Base-by-base conservation (phyloP, 2,113 vertebrate genomes). In the Cyprinodon brontotheroides region DNA sequence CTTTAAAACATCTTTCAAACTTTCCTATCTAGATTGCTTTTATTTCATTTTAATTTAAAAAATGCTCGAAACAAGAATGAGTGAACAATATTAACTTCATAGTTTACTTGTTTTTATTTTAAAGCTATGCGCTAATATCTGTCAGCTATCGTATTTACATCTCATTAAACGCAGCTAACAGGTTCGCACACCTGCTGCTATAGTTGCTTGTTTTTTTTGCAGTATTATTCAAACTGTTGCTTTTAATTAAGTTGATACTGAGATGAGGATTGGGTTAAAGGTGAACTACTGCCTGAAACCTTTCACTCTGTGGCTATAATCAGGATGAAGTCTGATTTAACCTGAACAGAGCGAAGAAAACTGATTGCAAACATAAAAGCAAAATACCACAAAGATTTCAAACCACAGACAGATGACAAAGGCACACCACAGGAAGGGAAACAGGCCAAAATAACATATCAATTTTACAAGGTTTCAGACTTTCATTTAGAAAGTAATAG, bases 401-500 rank as follows among this genome's bases (percentile, higher is more conserved):
- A 38, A 40, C 17, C 4, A 40, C 9, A 7, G 10, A 41, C 38
- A 11, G 62, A 40, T 70, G 40, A 61, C 8, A 36, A n/a, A 61
- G 29, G 38, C n/a, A 68, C 41, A 69, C 4, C 36, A 36, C 11
- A 29, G 13, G 13, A 36, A 61, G 60, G 43, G 36, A 29, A 36
- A 61, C 22, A 9, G 3, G 17, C 48, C 38, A 40, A 12, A 20
- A 10, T 4, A 3, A 68, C 17, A 3, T 38, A 53, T 48, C 67
- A 17, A 7, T 41, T 70, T 70, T 59, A 43, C 39, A 36, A 61
- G n/a, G 13, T 45, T 36, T 17, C 12, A 45, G 57, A n/a, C 11
- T 70, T 70, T 61, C 17, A 71, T 15, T 43, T 13, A 45, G 57
- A 61, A 45, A 71, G 57, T 45, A 61, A 71, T 72, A 50, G 53